phyloP scores from a whole-genome alignment of 2,113 vertebrate genomes.

The Aphelocoma coerulescens region DNA sequence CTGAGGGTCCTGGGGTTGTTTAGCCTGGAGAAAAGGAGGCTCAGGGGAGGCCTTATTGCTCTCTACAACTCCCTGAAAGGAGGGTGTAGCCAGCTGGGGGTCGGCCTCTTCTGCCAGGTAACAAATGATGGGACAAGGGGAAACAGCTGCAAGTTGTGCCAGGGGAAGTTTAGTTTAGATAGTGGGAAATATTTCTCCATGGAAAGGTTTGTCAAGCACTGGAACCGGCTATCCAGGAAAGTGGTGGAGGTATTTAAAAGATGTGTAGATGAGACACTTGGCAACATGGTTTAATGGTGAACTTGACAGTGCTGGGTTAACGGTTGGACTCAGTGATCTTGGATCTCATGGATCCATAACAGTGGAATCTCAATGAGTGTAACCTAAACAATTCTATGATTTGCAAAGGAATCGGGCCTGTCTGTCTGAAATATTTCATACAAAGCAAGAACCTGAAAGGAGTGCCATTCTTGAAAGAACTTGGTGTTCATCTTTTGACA shows the following conservation, averaged over 20 bases:
- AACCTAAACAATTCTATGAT: not conserved
- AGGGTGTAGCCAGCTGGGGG: accelerated
- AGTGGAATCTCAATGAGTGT: not conserved
- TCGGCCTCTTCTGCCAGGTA: not conserved
- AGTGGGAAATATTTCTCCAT: not conserved
- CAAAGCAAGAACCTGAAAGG: not conserved
- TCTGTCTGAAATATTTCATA: not conserved
- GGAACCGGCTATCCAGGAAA: not conserved
- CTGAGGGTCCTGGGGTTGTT: not conserved
- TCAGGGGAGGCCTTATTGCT: not conserved
- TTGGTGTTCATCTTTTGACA: not conserved
- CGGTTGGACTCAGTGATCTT: not conserved
- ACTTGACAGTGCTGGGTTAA: not conserved
- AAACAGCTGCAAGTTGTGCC: not conserved
- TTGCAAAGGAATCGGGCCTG: not conserved
- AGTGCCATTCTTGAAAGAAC: not conserved
- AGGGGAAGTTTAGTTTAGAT: not conserved
- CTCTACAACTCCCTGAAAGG: not conserved
- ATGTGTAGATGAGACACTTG: not conserved
- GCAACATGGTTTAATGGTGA: not conserved
- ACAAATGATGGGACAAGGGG: not conserved
- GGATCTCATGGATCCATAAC: not conserved
- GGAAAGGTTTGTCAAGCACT: not conserved
- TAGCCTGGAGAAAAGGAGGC: not conserved
- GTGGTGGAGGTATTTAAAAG: not conserved